These are phyloP conservation scores for Natrix natrix DNA, from an alignment of 2,797 vertebrate genomes.

Conservation along the genomic window DNA sequence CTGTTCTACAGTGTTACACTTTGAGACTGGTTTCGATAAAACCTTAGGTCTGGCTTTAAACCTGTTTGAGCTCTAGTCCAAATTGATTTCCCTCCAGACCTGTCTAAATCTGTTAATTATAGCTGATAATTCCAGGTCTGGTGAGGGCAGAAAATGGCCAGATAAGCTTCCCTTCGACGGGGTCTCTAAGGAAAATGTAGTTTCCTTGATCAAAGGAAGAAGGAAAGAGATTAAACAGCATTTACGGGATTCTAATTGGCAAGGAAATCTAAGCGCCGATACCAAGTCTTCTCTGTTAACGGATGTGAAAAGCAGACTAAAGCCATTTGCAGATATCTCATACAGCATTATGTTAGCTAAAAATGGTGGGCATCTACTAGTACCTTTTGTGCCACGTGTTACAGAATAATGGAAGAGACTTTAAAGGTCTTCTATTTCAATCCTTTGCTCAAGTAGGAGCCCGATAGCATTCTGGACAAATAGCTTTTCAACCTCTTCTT, in stretches of 20 bases:
- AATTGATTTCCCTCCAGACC: neutral
- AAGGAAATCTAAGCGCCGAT: neutral
- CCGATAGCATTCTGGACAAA: neutral
- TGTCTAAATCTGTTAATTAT: neutral
- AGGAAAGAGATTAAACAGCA: neutral
- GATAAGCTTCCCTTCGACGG: neutral
- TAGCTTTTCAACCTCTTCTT: neutral
- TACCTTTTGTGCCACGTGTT: neutral
- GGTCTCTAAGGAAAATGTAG: neutral
- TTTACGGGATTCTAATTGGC: neutral
- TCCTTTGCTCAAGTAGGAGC: neutral
- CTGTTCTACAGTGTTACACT: neutral
- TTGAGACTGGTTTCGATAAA: neutral
- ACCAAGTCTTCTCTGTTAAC: neutral
- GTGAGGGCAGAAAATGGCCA: neutral
- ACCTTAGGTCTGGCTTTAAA: neutral
- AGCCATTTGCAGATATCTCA: neutral
- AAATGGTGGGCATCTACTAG: neutral
- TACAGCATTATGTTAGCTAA: neutral
- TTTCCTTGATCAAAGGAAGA: neutral
- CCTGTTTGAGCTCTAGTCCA: neutral
- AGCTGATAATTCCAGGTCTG: neutral
- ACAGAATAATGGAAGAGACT: neutral
- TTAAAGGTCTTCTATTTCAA: neutral
- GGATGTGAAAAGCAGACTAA: neutral